Percentiles rank a stretch among this genome's conserved stretches.
These are phyloP conservation scores for Koerneria pararmatus DNA, from an alignment of 2,888 invertebrate species.

Conservation along the genomic window DNA sequence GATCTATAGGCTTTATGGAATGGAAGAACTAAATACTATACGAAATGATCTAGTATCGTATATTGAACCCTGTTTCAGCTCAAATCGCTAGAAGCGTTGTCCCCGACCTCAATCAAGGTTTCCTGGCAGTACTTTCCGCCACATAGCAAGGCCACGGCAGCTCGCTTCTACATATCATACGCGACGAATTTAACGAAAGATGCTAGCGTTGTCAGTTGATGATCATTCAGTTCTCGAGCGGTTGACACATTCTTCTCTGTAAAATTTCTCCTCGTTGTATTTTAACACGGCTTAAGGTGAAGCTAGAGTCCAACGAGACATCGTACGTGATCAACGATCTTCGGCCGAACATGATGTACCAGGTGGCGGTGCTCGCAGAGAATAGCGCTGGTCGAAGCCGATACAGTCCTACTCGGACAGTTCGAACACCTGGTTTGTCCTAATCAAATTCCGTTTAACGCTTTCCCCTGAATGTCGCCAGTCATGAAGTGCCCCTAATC, in stretches of 20 bases:
- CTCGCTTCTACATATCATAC: conserved; percentile 8
- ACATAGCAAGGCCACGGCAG: conserved; percentile 7
- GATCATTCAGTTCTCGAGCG: neutral
- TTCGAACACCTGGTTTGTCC: no score
- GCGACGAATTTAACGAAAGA: neutral
- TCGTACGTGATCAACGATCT: conserved; percentile 36
- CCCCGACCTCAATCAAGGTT: neutral
- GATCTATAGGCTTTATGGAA: no score
- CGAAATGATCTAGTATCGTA: no score
- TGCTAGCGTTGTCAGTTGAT: neutral
- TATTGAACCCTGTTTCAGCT: neutral
- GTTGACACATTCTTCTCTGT: no score
- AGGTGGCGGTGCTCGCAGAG: conserved; percentile 39
- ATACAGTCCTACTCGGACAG: no score
- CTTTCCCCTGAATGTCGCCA: no score
- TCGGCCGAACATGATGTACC: conserved; percentile 35
- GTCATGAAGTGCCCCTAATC: no score
- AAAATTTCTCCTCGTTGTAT: no score
- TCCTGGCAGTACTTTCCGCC: conserved; percentile 3
- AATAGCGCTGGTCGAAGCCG: conserved; percentile 45
- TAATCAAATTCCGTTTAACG: no score
- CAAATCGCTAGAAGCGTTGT: neutral
- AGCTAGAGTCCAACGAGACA: conserved; percentile 30
- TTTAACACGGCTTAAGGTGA: conserved; percentile 29
- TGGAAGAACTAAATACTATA: no score